Evolutionary conservation across 2,888 invertebrate genomes (phyloP), one percentile per base, ranked within the genome.

Genomic region (Crepidodera aurea): DNA sequence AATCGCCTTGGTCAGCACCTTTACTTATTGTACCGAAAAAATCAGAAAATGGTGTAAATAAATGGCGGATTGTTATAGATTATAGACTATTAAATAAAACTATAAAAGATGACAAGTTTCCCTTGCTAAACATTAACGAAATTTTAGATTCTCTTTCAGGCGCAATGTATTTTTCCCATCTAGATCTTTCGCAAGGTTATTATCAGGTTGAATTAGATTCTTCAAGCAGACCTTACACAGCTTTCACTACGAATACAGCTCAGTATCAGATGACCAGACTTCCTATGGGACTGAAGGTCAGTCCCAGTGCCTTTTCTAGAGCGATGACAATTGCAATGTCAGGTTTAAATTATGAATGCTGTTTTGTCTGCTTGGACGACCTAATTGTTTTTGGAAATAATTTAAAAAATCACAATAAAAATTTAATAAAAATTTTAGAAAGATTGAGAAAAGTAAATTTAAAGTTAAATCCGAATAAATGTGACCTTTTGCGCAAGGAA

Each of bases 201-300:
- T n/a, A n/a, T n/a, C n/a, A 34, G 34, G 10, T 34, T 34, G 34
- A 34, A 34, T 34, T 34, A n/a, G 34, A 34, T 34, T 2, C 4
- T 2, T 6, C 5, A 10, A 34, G 34, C 10, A 34, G 34, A 34
- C 34, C 6, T 34, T 62, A 6, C n/a, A n/a, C n/a, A n/a, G n/a
- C n/a, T n/a, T n/a, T n/a, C n/a, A n/a, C 64, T 3, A 71, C 71
- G 6, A 62, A 65, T 54, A 42, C 62, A 48, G 71, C 67, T 13
- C 73, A 73, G 40, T 73, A 44, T 51, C 69, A 71, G 60, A 65
- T 71, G 66, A 70, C 32, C 32, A 62, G 67, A 46, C 19, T 68
- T 15, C 67, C 68, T 16, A 69, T 73, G 68, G 69, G 73, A 12
- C 55, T 72, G 37, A 73, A 72, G 63, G 67, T 61, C 58, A 57